Conservation (phyloP, 2,888 invertebrate genomes). For the Autographa pulchrina region DNA sequence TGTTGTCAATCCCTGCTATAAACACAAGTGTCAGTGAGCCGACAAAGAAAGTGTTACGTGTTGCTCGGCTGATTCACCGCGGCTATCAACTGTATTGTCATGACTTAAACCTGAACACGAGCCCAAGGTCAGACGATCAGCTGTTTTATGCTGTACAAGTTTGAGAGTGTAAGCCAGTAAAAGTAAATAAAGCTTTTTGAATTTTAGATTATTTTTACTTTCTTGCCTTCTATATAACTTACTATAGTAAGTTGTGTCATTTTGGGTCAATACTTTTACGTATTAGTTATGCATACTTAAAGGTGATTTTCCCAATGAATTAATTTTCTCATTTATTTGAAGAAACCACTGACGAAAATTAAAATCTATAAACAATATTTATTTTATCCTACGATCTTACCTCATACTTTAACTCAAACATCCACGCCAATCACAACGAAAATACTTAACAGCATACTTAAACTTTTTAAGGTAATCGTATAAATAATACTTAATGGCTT, state of each 20-base stretch:
- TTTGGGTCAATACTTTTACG: too few species aligned
- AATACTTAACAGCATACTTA: background rate
- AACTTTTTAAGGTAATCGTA: background rate
- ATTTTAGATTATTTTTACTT: too few species aligned
- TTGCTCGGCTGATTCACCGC: background rate
- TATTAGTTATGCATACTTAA: too few species aligned
- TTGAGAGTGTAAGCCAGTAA: background rate
- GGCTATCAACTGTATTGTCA: background rate
- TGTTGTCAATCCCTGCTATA: background rate
- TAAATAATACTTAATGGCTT: background rate
- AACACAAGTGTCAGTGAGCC: background rate
- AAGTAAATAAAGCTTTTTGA: background rate
- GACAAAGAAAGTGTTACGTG: slow-evolving; percentile 1
- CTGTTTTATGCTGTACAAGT: background rate
- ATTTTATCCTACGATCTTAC: too few species aligned
- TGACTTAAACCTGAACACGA: background rate
- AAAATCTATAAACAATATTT: too few species aligned
- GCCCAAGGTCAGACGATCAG: background rate
- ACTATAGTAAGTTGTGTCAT: too few species aligned
- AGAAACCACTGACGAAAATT: too few species aligned
- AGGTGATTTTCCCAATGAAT: too few species aligned
- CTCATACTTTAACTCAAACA: background rate
- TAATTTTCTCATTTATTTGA: too few species aligned
- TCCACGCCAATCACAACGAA: background rate
- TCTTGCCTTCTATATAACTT: too few species aligned